Evolutionary conservation across 2,113 vertebrate species (phyloP).

Genomic region (Cacatua alba): DNA sequence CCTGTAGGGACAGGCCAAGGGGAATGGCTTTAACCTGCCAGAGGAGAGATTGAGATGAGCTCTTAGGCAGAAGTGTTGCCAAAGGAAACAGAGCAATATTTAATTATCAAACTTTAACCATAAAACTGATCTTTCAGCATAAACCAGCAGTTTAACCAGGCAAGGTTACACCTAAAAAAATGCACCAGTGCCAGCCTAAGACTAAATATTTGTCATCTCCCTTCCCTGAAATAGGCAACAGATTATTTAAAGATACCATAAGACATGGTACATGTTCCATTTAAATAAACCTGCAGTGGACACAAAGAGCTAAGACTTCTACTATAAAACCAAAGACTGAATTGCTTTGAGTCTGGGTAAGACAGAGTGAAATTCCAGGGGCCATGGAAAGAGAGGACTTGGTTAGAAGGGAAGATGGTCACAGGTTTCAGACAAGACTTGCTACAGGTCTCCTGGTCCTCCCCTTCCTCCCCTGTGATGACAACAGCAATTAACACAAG

Average conservation of each 20-base stretch:
- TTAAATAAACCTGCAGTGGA: slow-evolving; percentile 65
- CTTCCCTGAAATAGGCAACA: slow-evolving; percentile 66
- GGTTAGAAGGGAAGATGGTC: slow-evolving; percentile 10
- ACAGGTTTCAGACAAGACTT: background rate
- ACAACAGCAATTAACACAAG: background rate
- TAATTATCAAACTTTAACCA: slow-evolving; percentile 83
- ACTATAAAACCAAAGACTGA: slow-evolving; percentile 38
- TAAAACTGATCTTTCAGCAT: slow-evolving; percentile 79
- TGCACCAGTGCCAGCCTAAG: slow-evolving; percentile 79
- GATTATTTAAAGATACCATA: slow-evolving; percentile 71
- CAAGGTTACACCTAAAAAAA: slow-evolving; percentile 76
- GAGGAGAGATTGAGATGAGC: background rate
- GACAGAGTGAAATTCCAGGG: slow-evolving; percentile 1
- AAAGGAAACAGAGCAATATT: background rate
- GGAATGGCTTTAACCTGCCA: background rate
- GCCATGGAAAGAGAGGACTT: background rate
- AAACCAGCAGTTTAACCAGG: slow-evolving; percentile 76
- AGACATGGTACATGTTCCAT: slow-evolving; percentile 62
- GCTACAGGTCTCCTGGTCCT: background rate
- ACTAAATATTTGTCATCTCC: slow-evolving; percentile 72
- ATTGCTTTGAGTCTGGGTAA: slow-evolving; percentile 17
- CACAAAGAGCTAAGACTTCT: slow-evolving; percentile 10
- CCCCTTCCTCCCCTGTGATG: background rate
- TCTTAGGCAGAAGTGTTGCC: background rate
- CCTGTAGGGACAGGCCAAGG: background rate